A percentile compares a stretch with the other conserved stretches of the same genome.
phyloP scores from a whole-genome alignment of 1,140 invertebrate genomes.

The Pseudomyrmex concolor region DNA sequence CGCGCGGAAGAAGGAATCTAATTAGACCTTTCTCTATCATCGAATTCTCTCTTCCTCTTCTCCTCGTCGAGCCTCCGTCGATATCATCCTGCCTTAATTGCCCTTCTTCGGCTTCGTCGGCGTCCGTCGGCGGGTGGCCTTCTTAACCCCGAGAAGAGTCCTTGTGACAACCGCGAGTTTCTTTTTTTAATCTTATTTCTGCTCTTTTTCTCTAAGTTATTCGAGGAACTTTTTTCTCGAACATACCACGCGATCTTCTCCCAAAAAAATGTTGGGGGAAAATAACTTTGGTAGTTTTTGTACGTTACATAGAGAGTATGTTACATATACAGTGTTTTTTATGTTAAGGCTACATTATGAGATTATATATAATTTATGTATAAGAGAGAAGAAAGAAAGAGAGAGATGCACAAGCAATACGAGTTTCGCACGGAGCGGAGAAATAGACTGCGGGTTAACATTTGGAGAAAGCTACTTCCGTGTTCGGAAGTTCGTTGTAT shows the following conservation, averaged over 20 bases:
- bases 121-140: no score
- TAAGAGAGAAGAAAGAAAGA: no score
- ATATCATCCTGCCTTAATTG: conserved; percentile 31
- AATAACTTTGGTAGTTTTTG: background rate
- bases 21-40: conserved; percentile 37
- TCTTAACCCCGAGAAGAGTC: background rate
- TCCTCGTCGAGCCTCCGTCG: background rate
- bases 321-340: no score
- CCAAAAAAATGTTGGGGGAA: background rate
- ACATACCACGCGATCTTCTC: background rate
- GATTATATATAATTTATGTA: no score
- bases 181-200: background rate
- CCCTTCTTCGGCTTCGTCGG: background rate
- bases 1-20: conserved; percentile 32
- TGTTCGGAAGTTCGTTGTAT: conserved; percentile 10
- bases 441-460: background rate
- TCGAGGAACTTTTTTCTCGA: background rate
- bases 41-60: conserved; percentile 1
- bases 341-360: no score
- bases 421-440: no score
- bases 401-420: no score
- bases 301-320: no score
- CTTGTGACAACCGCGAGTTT: no score
- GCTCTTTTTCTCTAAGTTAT: background rate
- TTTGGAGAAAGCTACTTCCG: conserved; percentile 14